Evolutionary conservation across 2,888 invertebrate species (phyloP).

Genomic region (Lutraria lutraria): DNA sequence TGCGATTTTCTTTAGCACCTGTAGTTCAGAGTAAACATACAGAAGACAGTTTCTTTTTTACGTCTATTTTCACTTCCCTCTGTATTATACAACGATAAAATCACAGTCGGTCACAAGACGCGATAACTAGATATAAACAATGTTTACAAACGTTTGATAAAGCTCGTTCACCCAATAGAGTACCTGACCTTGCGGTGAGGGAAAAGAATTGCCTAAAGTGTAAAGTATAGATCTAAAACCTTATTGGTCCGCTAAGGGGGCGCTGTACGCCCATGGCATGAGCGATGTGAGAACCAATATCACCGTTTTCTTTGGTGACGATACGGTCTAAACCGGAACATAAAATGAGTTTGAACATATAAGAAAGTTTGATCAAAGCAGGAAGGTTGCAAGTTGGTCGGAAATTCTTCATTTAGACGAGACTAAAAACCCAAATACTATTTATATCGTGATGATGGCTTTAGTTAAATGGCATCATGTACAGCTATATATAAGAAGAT

Average conservation of each 20-base stretch:
- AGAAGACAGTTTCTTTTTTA: background rate
- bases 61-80: background rate
- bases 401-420: background rate
- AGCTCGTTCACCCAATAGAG: background rate
- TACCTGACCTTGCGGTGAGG: background rate
- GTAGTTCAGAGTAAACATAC: too few relatives aligned
- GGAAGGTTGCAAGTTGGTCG: background rate
- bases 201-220: background rate
- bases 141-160: conserved; percentile 6
- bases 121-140: background rate
- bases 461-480: background rate
- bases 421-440: background rate
- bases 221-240: background rate
- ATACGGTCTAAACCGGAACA: background rate
- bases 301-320: background rate
- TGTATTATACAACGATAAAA: background rate
- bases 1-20: too few relatives aligned
- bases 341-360: background rate
- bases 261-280: background rate
- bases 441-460: background rate
- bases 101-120: background rate
- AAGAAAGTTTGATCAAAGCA: background rate
- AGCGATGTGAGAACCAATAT: background rate
- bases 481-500: background rate
- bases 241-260: background rate